These are phyloP conservation scores for Spisula solida DNA, from an alignment of 2,888 invertebrate species.

Conservation along the genomic window DNA sequence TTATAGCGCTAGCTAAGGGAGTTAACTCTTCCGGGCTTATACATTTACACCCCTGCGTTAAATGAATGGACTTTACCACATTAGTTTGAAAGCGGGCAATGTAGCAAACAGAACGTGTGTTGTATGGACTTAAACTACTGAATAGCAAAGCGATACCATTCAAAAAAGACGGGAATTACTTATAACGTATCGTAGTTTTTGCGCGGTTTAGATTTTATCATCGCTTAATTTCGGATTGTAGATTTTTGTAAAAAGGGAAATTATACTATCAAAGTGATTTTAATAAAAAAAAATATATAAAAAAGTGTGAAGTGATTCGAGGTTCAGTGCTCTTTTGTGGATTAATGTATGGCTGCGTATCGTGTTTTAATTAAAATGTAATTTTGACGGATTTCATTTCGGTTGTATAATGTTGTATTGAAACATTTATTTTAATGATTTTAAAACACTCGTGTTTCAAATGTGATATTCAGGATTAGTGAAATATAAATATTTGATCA, in stretches of 20 bases:
- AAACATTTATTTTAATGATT: not conserved
- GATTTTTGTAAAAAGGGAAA: not conserved
- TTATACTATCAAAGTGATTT: slow-evolving; percentile 6
- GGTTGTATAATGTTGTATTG: not conserved
- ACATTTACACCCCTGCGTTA: not conserved
- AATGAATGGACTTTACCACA: slow-evolving; percentile 2
- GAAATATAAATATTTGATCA: slow-evolving; percentile 9
- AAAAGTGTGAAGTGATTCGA: not conserved
- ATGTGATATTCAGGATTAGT: not conserved
- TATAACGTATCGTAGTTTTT: slow-evolving; percentile 5
- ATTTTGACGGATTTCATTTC: not conserved
- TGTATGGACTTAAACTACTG: not conserved
- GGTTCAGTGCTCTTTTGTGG: not conserved
- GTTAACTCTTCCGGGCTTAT: not conserved
- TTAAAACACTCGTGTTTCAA: slow-evolving; percentile 16
- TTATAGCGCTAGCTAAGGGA: not conserved
- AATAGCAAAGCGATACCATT: not conserved
- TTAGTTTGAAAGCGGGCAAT: not conserved
- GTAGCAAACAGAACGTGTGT: slow-evolving; percentile 14
- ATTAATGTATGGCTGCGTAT: not conserved
- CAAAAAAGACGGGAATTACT: slow-evolving; percentile 16
- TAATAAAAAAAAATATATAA: not conserved
- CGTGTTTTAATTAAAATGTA: slow-evolving; percentile 1
- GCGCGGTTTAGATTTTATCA: not conserved
- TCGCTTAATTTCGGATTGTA: not conserved